A percentile compares a stretch with the other conserved stretches of the same genome.
phyloP scores from a whole-genome alignment of 1,140 invertebrate genomes.

The Ridgeia piscesae region DNA sequence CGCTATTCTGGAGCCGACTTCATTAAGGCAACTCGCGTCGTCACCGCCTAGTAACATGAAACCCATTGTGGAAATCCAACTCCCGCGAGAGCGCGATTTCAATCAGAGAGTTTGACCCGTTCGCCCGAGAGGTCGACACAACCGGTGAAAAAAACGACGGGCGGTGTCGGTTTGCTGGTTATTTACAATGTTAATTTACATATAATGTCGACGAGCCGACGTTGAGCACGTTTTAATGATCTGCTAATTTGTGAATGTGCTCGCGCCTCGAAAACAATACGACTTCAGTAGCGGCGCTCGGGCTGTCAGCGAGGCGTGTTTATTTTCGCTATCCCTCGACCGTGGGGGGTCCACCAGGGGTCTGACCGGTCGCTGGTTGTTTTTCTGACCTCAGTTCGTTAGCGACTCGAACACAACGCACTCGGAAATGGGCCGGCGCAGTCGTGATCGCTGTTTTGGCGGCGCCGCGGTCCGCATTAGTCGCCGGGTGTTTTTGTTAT shows the following conservation, averaged over 20 bases:
- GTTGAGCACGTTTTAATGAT: background rate
- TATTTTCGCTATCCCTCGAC: background rate
- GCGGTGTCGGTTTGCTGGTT: background rate
- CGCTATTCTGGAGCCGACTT: background rate
- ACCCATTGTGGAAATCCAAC: background rate
- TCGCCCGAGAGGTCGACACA: background rate
- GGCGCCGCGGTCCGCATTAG: background rate
- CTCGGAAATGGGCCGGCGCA: background rate
- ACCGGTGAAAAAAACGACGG: background rate
- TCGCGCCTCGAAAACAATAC: constrained; percentile 3
- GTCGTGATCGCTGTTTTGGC: background rate
- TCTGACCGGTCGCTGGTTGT: background rate
- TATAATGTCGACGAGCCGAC: background rate
- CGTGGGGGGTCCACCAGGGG: background rate
- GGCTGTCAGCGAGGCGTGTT: background rate
- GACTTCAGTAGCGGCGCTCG: background rate
- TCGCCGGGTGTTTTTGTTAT: background rate
- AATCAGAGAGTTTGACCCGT: constrained; percentile 4
- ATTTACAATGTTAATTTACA: constrained; percentile 2
- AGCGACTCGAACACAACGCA: background rate
- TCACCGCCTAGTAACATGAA: background rate
- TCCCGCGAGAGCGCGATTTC: background rate
- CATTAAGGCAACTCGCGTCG: background rate
- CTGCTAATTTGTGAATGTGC: background rate
- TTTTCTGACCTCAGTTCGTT: constrained; percentile 1